Base-by-base conservation (phyloP, 2,888 invertebrate species). In the Chaitophorus viminalis region DNA sequence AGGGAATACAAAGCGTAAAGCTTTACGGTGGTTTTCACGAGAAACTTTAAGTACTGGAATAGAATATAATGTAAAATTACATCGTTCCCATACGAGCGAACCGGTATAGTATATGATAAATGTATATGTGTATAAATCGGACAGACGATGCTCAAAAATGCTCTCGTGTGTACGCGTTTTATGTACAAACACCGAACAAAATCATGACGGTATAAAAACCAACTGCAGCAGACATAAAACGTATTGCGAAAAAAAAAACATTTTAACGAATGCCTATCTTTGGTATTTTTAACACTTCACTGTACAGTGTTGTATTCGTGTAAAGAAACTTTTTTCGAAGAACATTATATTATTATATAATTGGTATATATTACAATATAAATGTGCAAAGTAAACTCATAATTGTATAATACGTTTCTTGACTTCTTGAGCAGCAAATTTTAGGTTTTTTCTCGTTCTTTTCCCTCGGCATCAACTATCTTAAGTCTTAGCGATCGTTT, bases 201-300 rank as follows among this genome's bases (percentile, higher is more conserved):
- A 54, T 25, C n/a, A 29, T 8, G 29, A 52, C 31, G 54, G 54
- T 31, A 77, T 17, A 21, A 31, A 21, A 77, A 77, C 77, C 3
- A 46, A 75, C n/a, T 46, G n/a, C n/a, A n/a, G n/a, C 29, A 21
- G 4, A 54, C 3, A 78, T 25, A 54, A 54, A 5, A 36, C 21
- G 33, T 78, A 54, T 78, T 11, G 6, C 25, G 6, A 21, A 54
- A 78, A 60, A 78, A 25, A 36, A n/a, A n/a, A n/a, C n/a, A 54
- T 78, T 78, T 78, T 78, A 78, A 78, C 54, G 54, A 78, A 78
- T 14, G 78, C 78, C n/a, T n/a, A n/a, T n/a, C 31, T 54, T 78
- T 60, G 54, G 78, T 54, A 78, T 78, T 78, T 78, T 78, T 33
- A 78, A 78, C 60, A 78, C 11, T 33, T 33, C 54, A 21, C 14